Evolutionary conservation across 2,113 vertebrate genomes (phyloP), one percentile per base, ranked within the genome.

Genomic region (Callipepla californica): DNA sequence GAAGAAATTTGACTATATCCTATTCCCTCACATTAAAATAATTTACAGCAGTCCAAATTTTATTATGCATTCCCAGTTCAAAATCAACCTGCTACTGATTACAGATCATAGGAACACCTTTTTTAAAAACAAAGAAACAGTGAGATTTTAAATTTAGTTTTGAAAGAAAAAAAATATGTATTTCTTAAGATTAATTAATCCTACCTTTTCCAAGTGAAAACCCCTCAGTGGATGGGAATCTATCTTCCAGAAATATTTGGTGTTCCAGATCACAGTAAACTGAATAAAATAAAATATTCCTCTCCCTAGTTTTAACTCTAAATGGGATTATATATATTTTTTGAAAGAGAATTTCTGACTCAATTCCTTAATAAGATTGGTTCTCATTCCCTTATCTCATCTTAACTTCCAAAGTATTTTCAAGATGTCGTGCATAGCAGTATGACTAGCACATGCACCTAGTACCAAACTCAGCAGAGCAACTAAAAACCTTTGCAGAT

Each of bases 371-470:
- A 42, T 30, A 68, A 70, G 32, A 82, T 40, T 32, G 34, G 22
- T 40, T 77, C 59, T 73, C 67, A 63, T 16, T 92, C 45, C n/a
- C n/a, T 58, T 66, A 1, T 11, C 1, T 22, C 26, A 58, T 76
- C 18, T 87, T 48, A 45, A 73, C 18, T 87, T 62, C 68, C 55
- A 55, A 62, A 73, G 34, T 32, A 65, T 32, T 74, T 93, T 51
- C 47, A 73, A 58, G 48, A 45, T 22, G 23, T 32, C 69, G 74
- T 34, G 62, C 65, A 84, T 9, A 95, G 91, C 89, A 96, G 94
- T 92, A 95, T 75, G 87, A 95, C 66, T 23, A 93, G 84, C 87
- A 92, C 6, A 82, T 87, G 72, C 26, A 30, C 73, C 53, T 81
- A 55, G 25, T 32, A 82, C 30, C 48, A 3, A 50, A 36, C 30